Base-by-base conservation (phyloP, 2,113 vertebrate species). In the Salvelinus fontinalis region DNA sequence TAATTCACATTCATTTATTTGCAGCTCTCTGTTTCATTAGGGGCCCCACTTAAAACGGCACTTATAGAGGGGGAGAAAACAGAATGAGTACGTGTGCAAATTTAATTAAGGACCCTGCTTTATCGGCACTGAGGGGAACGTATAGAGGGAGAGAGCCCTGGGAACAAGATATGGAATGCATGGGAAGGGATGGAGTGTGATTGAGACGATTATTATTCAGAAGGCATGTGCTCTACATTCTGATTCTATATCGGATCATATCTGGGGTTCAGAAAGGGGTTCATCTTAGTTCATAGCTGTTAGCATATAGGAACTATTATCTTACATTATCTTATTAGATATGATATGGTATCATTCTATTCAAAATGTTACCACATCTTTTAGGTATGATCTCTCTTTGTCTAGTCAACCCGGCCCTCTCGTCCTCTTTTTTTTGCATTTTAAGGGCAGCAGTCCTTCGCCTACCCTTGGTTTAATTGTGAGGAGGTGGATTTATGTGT, bases 401-500 rank as follows among this genome's bases (percentile, higher is more conserved):
- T 29, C 24, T 31, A 51, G 12, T 75, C 73, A 18, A 5, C 51
- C 27, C 27, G 5, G 12, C 31, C 4, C 2, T 9, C 14, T 27
- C 39, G 20, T 3, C 22, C 9, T 13, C 26, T 8, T 24, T 54
- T 64, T 13, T 51, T 48, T 3, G 8, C n/a, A 3, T 31, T 44
- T 31, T 44, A 44, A 76, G 8, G 77, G 12, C 22, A 12, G 62
- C 5, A 44, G 31, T 83, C 89, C 87, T 87, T 89, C 80, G 69
- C 44, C 26, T 83, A 85, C 80, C 89, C 91, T 92, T 90, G 90
- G 79, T 74, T 85, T 80, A 86, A 87, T 82, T 66, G 81, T 79
- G 88, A 88, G 85, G 85, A 84, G 81, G 77, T 77, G 79, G 89
- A 91, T 92, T 92, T 90, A 92, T 91, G 86, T 73, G 76, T 22